These are phyloP conservation scores for Sepiola atlantica DNA, from an alignment of 2,888 invertebrate species.

Conservation along the genomic window DNA sequence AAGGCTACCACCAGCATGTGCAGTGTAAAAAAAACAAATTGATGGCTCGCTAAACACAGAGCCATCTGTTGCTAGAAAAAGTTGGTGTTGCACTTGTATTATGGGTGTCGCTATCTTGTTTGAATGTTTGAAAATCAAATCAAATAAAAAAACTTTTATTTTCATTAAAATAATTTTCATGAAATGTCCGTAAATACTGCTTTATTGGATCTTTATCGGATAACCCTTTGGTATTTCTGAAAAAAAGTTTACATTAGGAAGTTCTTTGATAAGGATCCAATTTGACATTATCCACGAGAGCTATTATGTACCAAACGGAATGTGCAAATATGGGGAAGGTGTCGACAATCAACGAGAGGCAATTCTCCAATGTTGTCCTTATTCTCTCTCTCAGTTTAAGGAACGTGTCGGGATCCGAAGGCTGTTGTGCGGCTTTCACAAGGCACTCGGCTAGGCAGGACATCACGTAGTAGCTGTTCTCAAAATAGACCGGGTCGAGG, in stretches of 20 bases:
- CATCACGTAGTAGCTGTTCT: constrained; percentile 8
- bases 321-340: constrained; percentile 14
- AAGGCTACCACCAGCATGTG: no score
- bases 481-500: constrained; percentile 21
- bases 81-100: no score
- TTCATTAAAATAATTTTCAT: no score
- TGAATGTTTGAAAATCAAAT: no score
- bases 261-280: not conserved
- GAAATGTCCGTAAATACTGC: no score
- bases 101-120: no score
- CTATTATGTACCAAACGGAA: not conserved
- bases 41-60: no score
- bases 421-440: not conserved
- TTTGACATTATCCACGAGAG: not conserved
- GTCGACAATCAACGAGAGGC: not conserved
- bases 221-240: not conserved
- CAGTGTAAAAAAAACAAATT: no score
- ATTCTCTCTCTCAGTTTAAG: not conserved
- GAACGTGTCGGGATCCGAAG: not conserved
- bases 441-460: not conserved
- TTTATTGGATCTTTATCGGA: no score
- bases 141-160: no score
- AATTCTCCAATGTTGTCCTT: not conserved
- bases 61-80: no score
- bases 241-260: not conserved